Percentiles rank a stretch among this genome's conserved stretches.
Conservation (phyloP, 2,113 vertebrate species). For the Macroglossus sobrinus region DNA sequence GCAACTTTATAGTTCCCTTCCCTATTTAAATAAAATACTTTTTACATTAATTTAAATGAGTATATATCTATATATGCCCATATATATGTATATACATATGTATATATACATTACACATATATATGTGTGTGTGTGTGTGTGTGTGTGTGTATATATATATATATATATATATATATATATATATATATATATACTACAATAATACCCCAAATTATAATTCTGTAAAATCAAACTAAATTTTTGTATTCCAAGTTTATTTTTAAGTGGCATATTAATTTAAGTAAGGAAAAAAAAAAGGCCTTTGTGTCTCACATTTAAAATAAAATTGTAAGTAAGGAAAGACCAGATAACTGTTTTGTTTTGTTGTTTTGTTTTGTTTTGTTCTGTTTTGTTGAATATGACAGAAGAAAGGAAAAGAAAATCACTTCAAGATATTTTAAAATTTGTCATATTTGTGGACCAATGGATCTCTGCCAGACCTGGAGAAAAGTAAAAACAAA, state of each 20-base stretch:
- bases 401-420: not conserved
- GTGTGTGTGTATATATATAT: not conserved
- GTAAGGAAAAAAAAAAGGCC: not conserved
- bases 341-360: not conserved
- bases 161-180: not conserved
- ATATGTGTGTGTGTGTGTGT: no score
- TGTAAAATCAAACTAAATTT: not conserved
- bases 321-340: not conserved
- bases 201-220: not conserved
- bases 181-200: not conserved
- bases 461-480: not conserved
- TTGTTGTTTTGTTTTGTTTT: not conserved
- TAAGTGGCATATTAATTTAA: not conserved
- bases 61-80: not conserved
- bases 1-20: not conserved
- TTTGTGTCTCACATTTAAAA: not conserved
- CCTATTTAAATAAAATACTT: not conserved
- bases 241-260: not conserved
- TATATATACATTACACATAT: no score
- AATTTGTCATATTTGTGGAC: not conserved
- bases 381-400: not conserved
- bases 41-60: not conserved
- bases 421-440: not conserved
- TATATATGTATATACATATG: no score
- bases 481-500: not conserved